These are phyloP conservation scores for Anorthoa munda DNA, from an alignment of 2,888 invertebrate species.

Conservation along the genomic window DNA sequence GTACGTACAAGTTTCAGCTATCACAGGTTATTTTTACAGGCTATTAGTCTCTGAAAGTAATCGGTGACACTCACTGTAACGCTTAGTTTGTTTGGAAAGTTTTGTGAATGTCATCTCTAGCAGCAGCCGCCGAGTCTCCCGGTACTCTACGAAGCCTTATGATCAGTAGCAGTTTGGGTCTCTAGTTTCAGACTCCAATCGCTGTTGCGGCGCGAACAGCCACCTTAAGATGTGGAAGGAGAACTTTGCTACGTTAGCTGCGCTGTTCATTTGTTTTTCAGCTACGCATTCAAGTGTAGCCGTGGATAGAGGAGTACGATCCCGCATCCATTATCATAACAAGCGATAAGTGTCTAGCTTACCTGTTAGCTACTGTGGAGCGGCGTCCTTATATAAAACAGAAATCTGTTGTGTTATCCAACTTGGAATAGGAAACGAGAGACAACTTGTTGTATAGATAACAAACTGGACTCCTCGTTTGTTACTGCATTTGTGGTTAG, in stretches of 20 bases:
- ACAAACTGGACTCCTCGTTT: slow-evolving; percentile 66
- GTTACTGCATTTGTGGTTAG: slow-evolving; percentile 57
- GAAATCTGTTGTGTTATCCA: slow-evolving; percentile 63
- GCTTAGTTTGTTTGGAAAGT: not conserved
- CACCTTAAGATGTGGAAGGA: no score
- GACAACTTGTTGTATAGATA: slow-evolving; percentile 68
- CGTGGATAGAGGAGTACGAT: not conserved
- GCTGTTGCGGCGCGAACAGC: no score
- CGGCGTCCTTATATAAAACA: slow-evolving; percentile 47
- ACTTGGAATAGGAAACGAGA: slow-evolving; percentile 59
- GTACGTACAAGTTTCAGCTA: not conserved
- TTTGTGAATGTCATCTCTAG: no score
- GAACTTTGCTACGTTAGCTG: no score
- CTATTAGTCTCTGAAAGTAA: not conserved
- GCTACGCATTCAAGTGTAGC: no score
- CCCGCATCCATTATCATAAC: not conserved
- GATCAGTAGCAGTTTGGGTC: no score
- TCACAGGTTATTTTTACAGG: not conserved
- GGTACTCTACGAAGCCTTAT: no score
- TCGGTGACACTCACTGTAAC: not conserved
- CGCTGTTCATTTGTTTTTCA: no score
- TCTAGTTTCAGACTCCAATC: no score
- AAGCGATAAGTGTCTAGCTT: not conserved
- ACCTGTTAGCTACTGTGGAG: not conserved
- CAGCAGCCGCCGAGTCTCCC: no score